Evolutionary conservation across 2,797 vertebrate species (phyloP), one percentile per base, ranked within the genome.

Genomic region (Anguilla obscura): DNA sequence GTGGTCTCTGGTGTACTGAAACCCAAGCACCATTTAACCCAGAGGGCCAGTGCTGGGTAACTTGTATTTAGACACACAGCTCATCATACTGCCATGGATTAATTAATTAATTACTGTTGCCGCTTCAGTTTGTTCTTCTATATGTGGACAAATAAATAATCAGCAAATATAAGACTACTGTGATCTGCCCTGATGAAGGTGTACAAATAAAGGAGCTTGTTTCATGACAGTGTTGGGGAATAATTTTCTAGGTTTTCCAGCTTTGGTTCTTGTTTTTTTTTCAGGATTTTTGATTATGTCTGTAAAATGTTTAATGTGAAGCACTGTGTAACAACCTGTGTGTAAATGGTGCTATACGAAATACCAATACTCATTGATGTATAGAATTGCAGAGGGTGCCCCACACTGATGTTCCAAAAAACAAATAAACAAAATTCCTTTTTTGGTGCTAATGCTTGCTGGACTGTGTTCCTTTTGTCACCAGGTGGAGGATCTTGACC

Each of bases 401-500:
- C 33, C 5, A 12, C 14, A 1, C 74, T 21, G 18, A 16, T 33
- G 4, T 82, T 50, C 40, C 40, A 82, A 82, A 82, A 79, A 45
- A n/a, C 4, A 18, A 82, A 48, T 8, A 9, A 9, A 48, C 5
- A 40, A 80, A 48, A 36, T 10, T 36, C 9, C 2, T 10, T 50
- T 7, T 21, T 45, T 36, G 74, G 21, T 50, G 24, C 1, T n/a
- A 50, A 82, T 9, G 4, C 45, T 82, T 48, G 12, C 24, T 87
- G 52, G 30, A 60, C 33, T 83, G 0, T 56, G 33, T 21, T 74
- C 33, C 54, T 3, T 84, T 0, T 36, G 0, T 82, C 80, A 74
- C 88, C 86, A 96, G 96, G 76, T 97, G 80, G 95, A 96, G 89
- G 94, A 96, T 90, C 91, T 97, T 90, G 96, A 97, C 89, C 95